Conservation (phyloP, 1,140 invertebrate species). For the Drosophila orosa region DNA sequence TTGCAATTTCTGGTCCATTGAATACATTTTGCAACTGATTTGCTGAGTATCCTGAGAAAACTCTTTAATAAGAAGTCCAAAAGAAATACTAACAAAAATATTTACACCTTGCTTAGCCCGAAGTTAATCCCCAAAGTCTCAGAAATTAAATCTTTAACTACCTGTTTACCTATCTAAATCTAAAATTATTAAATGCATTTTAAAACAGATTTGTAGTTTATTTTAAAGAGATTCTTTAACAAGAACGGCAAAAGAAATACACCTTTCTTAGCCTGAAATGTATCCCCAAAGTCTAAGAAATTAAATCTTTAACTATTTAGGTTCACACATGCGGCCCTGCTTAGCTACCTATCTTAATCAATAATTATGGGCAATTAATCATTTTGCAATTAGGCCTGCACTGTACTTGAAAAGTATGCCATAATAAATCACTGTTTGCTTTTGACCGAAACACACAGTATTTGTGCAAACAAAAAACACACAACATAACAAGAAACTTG, state of each 20-base stretch:
- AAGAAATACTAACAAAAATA: background rate
- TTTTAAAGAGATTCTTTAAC: too few relatives aligned
- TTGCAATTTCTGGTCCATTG: slow-evolving; percentile 1
- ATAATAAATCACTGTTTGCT: slow-evolving; percentile 27
- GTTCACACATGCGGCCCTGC: background rate
- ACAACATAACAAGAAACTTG: background rate
- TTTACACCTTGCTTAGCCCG: background rate
- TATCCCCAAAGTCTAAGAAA: too few relatives aligned
- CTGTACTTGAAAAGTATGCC: slow-evolving; percentile 20
- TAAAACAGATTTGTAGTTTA: too few relatives aligned
- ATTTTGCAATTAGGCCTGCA: slow-evolving; percentile 10
- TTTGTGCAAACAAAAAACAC: background rate
- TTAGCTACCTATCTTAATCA: slow-evolving; percentile 28
- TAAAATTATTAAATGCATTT: too few relatives aligned
- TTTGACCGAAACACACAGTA: background rate
- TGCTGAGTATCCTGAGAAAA: background rate
- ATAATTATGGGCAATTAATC: slow-evolving; percentile 32
- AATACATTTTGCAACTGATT: background rate
- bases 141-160: background rate
- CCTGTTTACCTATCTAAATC: slow-evolving; percentile 27
- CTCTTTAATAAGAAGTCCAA: background rate
- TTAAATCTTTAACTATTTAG: background rate
- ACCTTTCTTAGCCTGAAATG: background rate
- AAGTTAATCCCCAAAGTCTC: too few relatives aligned
- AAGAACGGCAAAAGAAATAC: too few relatives aligned